Percentiles rank a stretch among this genome's conserved stretches.
These are phyloP conservation scores for Artibeus jamaicensis DNA, from an alignment of 2,797 vertebrate genomes.

Conservation along the genomic window DNA sequence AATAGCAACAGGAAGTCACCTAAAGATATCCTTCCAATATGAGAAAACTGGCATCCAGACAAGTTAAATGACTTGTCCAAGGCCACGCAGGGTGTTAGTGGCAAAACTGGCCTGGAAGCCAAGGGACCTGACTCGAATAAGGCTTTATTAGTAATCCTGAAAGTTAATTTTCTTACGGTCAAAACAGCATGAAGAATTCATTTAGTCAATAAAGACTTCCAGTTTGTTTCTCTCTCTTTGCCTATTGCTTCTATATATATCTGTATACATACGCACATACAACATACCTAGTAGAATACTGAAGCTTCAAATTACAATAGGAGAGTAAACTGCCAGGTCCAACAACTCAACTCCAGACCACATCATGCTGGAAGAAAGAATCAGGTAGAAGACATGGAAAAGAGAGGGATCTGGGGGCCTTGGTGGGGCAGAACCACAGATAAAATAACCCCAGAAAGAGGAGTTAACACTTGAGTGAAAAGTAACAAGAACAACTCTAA, in stretches of 20 bases:
- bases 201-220: not conserved
- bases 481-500: not conserved
- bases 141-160: not conserved
- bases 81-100: not conserved
- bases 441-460: not conserved
- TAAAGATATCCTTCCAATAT: not conserved
- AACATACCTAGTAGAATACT: not conserved
- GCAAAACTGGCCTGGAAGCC: not conserved
- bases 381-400: not conserved
- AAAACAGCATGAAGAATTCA: conserved; percentile 24
- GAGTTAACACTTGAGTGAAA: not conserved
- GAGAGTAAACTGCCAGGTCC: not conserved
- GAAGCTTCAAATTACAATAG: not conserved
- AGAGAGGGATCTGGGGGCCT: not conserved
- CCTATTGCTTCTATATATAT: not conserved
- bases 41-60: not conserved
- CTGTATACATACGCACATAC: too few species aligned
- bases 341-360: not conserved
- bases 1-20: not conserved
- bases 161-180: not conserved
- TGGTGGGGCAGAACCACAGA: not conserved
- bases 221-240: not conserved
- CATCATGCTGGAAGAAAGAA: not conserved
- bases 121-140: not conserved
- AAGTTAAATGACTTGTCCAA: not conserved